Evolutionary conservation across 2,888 invertebrate species (phyloP).

Genomic region (Salticus scenicus): DNA sequence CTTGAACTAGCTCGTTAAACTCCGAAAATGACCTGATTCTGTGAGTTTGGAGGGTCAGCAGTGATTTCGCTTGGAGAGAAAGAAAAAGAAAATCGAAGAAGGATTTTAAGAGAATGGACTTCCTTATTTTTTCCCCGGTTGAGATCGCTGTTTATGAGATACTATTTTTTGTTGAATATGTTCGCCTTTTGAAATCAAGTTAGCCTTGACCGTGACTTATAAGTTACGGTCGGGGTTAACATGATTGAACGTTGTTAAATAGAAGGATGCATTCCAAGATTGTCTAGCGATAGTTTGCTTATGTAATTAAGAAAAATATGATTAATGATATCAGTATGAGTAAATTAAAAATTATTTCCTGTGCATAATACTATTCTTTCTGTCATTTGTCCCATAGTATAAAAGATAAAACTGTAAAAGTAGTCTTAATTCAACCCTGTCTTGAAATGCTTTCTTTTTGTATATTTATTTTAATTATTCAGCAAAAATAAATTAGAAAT

Average conservation of each 20-base stretch:
- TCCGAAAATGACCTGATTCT: constrained; percentile 2
- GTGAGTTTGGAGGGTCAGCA: not conserved
- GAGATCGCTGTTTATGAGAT: not conserved
- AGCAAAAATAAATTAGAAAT: too few species aligned
- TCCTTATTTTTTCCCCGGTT: not conserved
- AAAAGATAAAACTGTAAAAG: too few species aligned
- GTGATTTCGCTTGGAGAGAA: not conserved
- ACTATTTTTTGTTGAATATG: not conserved
- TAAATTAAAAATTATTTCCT: too few species aligned
- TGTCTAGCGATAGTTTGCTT: not conserved
- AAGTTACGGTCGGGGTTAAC: constrained; percentile 7
- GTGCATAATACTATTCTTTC: too few species aligned
- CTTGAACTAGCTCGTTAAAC: constrained; percentile 17
- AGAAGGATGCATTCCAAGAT: not conserved
- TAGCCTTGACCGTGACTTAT: constrained; percentile 15
- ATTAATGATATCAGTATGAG: too few species aligned
- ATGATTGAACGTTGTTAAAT: not conserved
- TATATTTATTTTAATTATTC: too few species aligned
- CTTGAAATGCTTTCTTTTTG: too few species aligned
- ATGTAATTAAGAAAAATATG: too few species aligned
- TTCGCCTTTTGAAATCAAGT: constrained; percentile 4
- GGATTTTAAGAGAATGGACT: constrained; percentile 9
- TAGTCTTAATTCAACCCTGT: too few species aligned
- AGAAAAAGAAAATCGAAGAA: not conserved
- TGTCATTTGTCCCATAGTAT: too few species aligned